A percentile compares a stretch with the other conserved stretches of the same genome.
Conservation (phyloP, 2,113 vertebrate genomes). For the Maccullochella peelii region DNA sequence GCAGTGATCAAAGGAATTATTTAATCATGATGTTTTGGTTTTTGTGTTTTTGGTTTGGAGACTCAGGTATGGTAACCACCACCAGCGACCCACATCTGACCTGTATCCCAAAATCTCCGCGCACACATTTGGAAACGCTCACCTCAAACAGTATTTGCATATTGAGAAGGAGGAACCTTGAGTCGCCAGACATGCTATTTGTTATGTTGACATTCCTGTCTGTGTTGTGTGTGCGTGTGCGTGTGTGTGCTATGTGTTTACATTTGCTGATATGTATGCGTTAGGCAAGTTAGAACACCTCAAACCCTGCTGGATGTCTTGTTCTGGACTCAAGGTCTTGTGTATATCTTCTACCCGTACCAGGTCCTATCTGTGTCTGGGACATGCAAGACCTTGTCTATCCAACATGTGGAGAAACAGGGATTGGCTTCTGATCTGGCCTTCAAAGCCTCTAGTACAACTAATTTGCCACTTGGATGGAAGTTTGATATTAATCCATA, state of each 20-base stretch:
- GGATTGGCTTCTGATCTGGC: slow-evolving; percentile 37
- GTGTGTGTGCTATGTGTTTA: slow-evolving; percentile 29
- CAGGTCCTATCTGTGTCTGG: slow-evolving; percentile 37
- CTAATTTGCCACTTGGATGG: slow-evolving; percentile 12
- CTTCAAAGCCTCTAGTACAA: slow-evolving; percentile 18
- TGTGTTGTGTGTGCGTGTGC: not conserved
- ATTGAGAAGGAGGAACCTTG: slow-evolving; percentile 6
- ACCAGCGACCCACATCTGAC: not conserved
- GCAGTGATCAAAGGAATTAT: not conserved
- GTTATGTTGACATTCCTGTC: slow-evolving; percentile 45
- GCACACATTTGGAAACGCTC: slow-evolving; percentile 12
- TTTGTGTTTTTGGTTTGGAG: not conserved
- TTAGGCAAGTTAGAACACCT: slow-evolving; percentile 55
- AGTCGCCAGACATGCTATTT: slow-evolving; percentile 38
- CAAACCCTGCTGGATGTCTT: slow-evolving; percentile 31
- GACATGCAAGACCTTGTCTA: not conserved
- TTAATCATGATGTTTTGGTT: not conserved
- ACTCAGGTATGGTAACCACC: not conserved
- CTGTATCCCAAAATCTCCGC: not conserved
- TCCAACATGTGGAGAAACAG: not conserved
- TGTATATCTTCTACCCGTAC: not conserved
- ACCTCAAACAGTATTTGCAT: slow-evolving; percentile 50
- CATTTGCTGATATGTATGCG: slow-evolving; percentile 34
- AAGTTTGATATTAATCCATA: slow-evolving; percentile 15
- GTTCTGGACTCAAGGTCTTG: slow-evolving; percentile 40